Evolutionary conservation across 2,888 invertebrate genomes (phyloP).

Genomic region (Masnerella sp.): DNA sequence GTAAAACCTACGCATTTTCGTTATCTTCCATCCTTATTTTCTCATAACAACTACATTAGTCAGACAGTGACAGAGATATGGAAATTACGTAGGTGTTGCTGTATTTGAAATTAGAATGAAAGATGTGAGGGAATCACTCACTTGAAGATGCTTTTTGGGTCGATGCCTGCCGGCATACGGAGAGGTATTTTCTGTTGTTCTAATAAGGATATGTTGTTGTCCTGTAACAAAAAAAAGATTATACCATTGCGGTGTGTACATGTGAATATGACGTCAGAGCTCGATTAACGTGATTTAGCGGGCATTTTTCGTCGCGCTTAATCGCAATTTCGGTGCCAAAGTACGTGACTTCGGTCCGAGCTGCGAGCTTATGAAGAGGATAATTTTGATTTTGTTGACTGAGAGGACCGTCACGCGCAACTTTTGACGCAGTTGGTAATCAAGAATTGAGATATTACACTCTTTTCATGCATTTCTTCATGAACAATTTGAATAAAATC

Average conservation of each 20-base stretch:
- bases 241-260: conserved; percentile 29
- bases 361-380: conserved; percentile 21
- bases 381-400: conserved; percentile 31
- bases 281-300: conserved; percentile 30
- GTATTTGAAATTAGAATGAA: background rate
- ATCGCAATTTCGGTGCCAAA: conserved; percentile 30
- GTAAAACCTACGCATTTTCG: no score
- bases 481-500: background rate
- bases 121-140: conserved; percentile 82
- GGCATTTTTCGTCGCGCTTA: conserved; percentile 20
- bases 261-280: no score
- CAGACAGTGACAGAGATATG: no score
- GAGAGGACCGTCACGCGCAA: conserved; percentile 34
- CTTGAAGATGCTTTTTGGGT: conserved; percentile 84
- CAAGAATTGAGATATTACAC: background rate
- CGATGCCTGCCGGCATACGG: conserved; percentile 76
- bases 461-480: background rate
- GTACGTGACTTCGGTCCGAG: conserved; percentile 34
- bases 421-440: conserved; percentile 27
- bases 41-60: no score
- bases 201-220: conserved; percentile 76
- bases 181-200: conserved; percentile 78
- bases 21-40: no score
- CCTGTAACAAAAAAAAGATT: conserved; percentile 65
- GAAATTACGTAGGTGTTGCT: no score